phyloP scores from a whole-genome alignment of 2,113 vertebrate species.

The Isurus oxyrinchus region DNA sequence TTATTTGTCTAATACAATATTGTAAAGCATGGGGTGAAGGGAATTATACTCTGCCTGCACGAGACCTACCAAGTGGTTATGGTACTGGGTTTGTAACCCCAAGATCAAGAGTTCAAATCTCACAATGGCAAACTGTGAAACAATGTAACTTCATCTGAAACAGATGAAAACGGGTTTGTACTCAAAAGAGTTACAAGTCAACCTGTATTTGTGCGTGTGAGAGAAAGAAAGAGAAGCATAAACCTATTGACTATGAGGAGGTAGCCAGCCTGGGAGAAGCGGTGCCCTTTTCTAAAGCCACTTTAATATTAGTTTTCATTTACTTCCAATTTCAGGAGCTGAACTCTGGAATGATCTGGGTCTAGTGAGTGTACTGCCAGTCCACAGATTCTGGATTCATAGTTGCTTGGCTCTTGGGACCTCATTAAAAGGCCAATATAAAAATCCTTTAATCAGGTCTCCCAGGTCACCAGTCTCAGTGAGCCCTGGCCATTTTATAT shows the following conservation, averaged over 20 bases:
- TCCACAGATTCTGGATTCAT: not conserved
- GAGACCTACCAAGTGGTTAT: too few species aligned
- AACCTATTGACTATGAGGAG: not conserved
- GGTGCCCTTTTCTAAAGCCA: not conserved
- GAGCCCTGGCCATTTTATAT: not conserved
- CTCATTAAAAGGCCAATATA: not conserved
- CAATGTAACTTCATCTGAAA: too few species aligned
- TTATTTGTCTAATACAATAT: not conserved
- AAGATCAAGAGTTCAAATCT: too few species aligned
- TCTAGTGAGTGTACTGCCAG: not conserved
- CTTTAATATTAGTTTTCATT: not conserved
- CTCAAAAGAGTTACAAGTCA: too few species aligned
- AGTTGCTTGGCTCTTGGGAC: not conserved
- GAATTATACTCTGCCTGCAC: too few species aligned
- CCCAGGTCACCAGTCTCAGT: not conserved
- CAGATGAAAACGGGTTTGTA: too few species aligned
- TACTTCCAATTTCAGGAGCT: not conserved
- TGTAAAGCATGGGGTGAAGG: not conserved
- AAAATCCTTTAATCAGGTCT: not conserved
- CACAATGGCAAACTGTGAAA: too few species aligned
- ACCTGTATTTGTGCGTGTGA: too few species aligned
- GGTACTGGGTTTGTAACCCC: too few species aligned
- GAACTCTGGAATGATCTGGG: not conserved
- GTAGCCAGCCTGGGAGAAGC: not conserved
- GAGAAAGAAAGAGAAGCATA: too few species aligned